Evolutionary conservation across 1,140 invertebrate species (phyloP).

Genomic region (Zaprionus tsacasi): DNA sequence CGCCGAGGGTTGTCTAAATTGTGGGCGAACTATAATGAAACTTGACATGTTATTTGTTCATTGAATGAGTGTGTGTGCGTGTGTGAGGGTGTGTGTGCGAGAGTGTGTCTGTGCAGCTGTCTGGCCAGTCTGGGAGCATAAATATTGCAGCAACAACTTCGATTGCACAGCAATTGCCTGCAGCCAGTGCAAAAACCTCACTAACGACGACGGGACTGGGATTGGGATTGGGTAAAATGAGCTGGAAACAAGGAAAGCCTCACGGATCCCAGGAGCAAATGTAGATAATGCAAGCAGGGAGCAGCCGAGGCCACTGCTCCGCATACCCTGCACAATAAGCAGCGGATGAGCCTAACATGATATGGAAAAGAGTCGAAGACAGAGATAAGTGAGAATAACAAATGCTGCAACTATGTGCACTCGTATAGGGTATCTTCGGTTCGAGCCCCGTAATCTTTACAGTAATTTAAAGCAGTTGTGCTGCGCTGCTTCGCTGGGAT

Average conservation of each 20-base stretch:
- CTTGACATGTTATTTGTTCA: constrained; percentile 83
- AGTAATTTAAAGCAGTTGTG: constrained; percentile 8
- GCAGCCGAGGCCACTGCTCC: neutral
- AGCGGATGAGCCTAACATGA: neutral
- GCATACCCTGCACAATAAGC: neutral
- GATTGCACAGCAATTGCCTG: constrained; percentile 36
- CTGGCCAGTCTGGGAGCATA: constrained; percentile 41
- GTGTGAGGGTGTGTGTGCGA: constrained; percentile 50
- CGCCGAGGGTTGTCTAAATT: constrained; percentile 56
- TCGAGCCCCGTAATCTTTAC: neutral
- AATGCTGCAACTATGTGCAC: neutral
- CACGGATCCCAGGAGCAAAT: constrained; percentile 2
- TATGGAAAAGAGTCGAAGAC: neutral
- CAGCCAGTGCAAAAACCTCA: constrained; percentile 35
- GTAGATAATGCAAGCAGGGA: constrained; percentile 10
- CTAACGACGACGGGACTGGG: constrained; percentile 25
- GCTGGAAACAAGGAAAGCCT: constrained; percentile 15
- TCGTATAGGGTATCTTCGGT: constrained; percentile 3
- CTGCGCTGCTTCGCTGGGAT: constrained; percentile 16
- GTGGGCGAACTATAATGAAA: constrained; percentile 72
- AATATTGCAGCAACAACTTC: constrained; percentile 39
- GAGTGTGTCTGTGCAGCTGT: constrained; percentile 16
- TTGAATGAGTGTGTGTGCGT: constrained; percentile 61
- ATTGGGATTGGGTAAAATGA: constrained; percentile 25
- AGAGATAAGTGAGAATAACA: neutral